Percentiles rank a stretch among this genome's conserved stretches.
Evolutionary conservation across 2,888 invertebrate genomes (phyloP).

Genomic region (Hipparchia sbordonii): DNA sequence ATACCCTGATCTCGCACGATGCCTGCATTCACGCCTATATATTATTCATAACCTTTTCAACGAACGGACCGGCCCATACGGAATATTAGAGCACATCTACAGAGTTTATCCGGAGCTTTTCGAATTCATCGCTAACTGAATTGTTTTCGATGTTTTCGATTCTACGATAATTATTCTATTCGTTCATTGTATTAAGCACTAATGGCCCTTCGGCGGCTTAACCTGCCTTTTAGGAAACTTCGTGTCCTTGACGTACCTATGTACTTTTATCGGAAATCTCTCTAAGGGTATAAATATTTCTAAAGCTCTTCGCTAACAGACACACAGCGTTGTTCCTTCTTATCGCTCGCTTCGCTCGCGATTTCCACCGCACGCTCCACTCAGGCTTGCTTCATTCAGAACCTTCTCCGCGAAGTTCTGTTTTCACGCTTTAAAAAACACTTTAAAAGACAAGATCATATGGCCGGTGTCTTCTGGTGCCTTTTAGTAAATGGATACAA

Average conservation of each 20-base stretch:
- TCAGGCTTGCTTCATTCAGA: too few species aligned
- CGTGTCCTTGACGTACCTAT: too few species aligned
- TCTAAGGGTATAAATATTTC: too few species aligned
- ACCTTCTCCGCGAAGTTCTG: too few species aligned
- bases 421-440: background rate
- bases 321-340: too few species aligned
- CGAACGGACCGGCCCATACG: constrained; percentile 70
- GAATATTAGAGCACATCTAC: constrained; percentile 77
- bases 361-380: too few species aligned
- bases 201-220: background rate
- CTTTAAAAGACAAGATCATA: background rate
- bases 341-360: too few species aligned
- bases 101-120: constrained; percentile 64
- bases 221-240: too few species aligned
- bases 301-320: too few species aligned
- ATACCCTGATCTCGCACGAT: constrained; percentile 60
- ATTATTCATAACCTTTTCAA: constrained; percentile 79
- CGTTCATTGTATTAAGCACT: constrained; percentile 16
- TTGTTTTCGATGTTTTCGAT: constrained; percentile 62
- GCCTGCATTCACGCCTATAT: constrained; percentile 62
- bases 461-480: background rate
- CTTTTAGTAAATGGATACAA: too few species aligned
- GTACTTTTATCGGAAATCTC: too few species aligned
- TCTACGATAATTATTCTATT: constrained; percentile 36
- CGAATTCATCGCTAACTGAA: constrained; percentile 75